phyloP scores from a whole-genome alignment of 2,113 vertebrate genomes.

The Clupea harengus region DNA sequence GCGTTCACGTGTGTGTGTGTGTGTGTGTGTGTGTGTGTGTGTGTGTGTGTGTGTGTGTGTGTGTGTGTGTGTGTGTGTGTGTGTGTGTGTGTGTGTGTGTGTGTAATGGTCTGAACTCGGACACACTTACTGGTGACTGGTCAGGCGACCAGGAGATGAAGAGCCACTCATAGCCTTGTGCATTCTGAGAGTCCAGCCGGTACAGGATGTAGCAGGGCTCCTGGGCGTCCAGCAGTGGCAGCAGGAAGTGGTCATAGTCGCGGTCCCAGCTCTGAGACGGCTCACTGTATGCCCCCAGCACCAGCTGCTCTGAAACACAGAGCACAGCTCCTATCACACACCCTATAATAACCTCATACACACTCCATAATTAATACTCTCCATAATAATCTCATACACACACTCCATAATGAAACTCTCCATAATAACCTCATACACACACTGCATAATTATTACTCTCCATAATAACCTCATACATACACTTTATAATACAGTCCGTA shows the following conservation, averaged over 20 bases:
- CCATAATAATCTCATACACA: neutral
- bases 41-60: neutral
- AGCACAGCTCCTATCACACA: slow-evolving; percentile 30
- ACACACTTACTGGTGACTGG: slow-evolving; percentile 85
- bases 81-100: neutral
- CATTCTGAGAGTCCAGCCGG: slow-evolving; percentile 91
- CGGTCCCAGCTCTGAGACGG: slow-evolving; percentile 85
- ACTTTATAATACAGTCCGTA: too few species aligned
- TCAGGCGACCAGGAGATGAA: slow-evolving; percentile 99
- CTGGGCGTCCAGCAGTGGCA: slow-evolving; percentile 84
- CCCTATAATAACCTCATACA: neutral
- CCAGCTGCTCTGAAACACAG: slow-evolving; percentile 85
- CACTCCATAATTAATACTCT: neutral
- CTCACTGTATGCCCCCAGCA: slow-evolving; percentile 85
- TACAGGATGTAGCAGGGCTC: slow-evolving; percentile 94
- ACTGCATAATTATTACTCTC: neutral
- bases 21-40: neutral
- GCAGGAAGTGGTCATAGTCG: slow-evolving; percentile 85
- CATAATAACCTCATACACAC: neutral
- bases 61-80: neutral
- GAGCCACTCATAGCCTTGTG: slow-evolving; percentile 94
- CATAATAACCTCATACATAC: neutral
- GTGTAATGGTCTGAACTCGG: neutral
- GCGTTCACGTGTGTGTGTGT: neutral
- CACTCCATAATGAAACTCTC: neutral